These are phyloP conservation scores for Hydrozoanthus gracilis DNA, from an alignment of 92 coral and sea anemone genomes.

Conservation along the genomic window DNA sequence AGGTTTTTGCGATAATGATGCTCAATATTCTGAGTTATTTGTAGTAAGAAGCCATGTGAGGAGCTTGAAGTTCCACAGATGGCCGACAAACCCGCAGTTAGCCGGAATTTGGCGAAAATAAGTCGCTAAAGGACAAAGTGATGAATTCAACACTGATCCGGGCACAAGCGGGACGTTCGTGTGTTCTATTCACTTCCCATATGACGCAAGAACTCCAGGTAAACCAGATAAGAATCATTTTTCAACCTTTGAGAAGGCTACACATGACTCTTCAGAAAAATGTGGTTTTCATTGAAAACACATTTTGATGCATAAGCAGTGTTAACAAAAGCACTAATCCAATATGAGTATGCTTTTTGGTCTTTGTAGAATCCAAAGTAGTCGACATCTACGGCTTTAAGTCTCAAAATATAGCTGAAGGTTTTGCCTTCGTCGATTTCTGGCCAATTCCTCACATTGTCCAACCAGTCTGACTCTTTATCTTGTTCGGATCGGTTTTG, in stretches of 20 bases:
- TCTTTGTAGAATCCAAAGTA: conserved; percentile 8
- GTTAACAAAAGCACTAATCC: conserved; percentile 14
- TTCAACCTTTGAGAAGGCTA: conserved; percentile 49
- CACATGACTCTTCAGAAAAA: conserved; percentile 29
- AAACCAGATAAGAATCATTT: conserved; percentile 48
- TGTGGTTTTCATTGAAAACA: not conserved
- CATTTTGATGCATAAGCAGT: conserved; percentile 22
- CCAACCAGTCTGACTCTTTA: not conserved
- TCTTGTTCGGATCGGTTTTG: not conserved
- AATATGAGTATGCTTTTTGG: conserved; percentile 28
- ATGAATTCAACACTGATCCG: conserved; percentile 41
- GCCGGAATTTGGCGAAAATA: conserved; percentile 54
- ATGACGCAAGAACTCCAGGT: conserved; percentile 31
- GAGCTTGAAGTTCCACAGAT: conserved; percentile 29
- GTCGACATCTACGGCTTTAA: conserved; percentile 35
- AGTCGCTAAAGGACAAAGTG: conserved; percentile 42
- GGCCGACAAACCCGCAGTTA: conserved; percentile 25
- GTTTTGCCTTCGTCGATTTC: conserved; percentile 5
- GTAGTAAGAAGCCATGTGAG: conserved; percentile 22
- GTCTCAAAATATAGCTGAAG: not conserved
- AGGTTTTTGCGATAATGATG: conserved; percentile 44
- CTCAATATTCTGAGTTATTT: conserved; percentile 44
- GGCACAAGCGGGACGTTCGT: conserved; percentile 48
- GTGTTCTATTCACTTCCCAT: conserved; percentile 48
- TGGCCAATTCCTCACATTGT: conserved; percentile 38